Base-by-base conservation (phyloP, 2,888 invertebrate genomes). In the Nephrotoma guestfalica region DNA sequence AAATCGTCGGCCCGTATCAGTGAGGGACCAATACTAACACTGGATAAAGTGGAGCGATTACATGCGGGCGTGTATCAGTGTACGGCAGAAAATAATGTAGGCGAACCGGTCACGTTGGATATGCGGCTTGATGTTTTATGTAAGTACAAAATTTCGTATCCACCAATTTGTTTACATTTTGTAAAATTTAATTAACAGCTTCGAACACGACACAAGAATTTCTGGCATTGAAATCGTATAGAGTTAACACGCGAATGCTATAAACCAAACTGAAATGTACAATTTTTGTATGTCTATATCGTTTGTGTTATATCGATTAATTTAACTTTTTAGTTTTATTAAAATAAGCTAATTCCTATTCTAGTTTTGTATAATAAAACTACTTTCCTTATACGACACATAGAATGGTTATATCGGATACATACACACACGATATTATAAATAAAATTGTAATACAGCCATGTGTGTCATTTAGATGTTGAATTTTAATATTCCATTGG, bases 61-160 rank as follows among this genome's bases (percentile, higher is more conserved):
- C 94, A 94, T 89, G 93, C 94, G 87, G 95, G 95, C 6, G 92
- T 93, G 85, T 95, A 95, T 92, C 93, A 94, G 57, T 95, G 95
- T 89, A 94, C 94, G 7, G 95, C 94, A 7, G 94, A 94, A 90
- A 95, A 95, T 88, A 94, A 94, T 11, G 95, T 95, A 15, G 94
- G 94, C 0, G 93, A 94, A 41, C 93, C 94, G 0, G 92, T 94
- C 6, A 93, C 94, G n/a, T 93, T 94, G 0, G 94, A 94, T 90
- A 94, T 95, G 90, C 92, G 93, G 88, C 91, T 95, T 86, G 94
- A 94, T 91, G 94, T 95, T 40, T 90, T 94, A 30, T 95, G 94
- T 95, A 89, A 94, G 94, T 93, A 88, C 2, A 84, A 13, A 47
- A 84, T 6, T 47, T 47, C 5, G 1, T 9, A 43, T 43, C 2